phyloP scores from a whole-genome alignment of 1,140 invertebrate genomes.

The Fopius arisanus region DNA sequence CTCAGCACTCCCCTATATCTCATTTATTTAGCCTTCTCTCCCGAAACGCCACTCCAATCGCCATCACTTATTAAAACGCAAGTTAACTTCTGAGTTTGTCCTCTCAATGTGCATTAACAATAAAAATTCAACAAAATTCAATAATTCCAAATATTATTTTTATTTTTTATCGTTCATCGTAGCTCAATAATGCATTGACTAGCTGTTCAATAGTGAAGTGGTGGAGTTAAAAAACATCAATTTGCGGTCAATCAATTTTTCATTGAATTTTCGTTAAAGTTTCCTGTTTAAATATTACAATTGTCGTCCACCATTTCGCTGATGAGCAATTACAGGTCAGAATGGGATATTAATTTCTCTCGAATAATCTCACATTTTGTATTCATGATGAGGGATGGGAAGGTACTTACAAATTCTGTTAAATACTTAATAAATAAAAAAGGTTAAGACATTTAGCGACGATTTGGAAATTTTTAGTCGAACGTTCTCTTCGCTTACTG shows the following conservation, averaged over 20 bases:
- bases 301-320: not conserved
- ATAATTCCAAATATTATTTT: slow-evolving; percentile 24
- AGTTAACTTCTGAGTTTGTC: slow-evolving; percentile 21
- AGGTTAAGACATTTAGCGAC: not conserved
- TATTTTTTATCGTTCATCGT: not conserved
- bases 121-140: slow-evolving; percentile 15
- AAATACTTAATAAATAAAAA: slow-evolving; percentile 6
- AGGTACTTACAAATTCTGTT: not conserved
- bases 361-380: not conserved
- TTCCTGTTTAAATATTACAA: too few species aligned
- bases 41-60: slow-evolving; percentile 46
- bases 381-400: not conserved
- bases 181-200: not conserved
- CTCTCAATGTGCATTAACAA: slow-evolving; percentile 11
- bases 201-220: not conserved
- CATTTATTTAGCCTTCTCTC: slow-evolving; percentile 53
- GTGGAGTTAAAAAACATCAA: too few species aligned
- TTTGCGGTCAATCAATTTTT: too few species aligned
- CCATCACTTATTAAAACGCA: slow-evolving; percentile 33
- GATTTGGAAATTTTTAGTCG: not conserved
- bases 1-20: slow-evolving; percentile 47
- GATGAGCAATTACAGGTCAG: not conserved
- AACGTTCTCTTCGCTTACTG: not conserved
- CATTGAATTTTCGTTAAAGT: too few species aligned
- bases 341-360: not conserved